Percentiles rank a stretch among this genome's conserved stretches.
Conservation (phyloP, 2,888 invertebrate species). For the Formica aserva region DNA sequence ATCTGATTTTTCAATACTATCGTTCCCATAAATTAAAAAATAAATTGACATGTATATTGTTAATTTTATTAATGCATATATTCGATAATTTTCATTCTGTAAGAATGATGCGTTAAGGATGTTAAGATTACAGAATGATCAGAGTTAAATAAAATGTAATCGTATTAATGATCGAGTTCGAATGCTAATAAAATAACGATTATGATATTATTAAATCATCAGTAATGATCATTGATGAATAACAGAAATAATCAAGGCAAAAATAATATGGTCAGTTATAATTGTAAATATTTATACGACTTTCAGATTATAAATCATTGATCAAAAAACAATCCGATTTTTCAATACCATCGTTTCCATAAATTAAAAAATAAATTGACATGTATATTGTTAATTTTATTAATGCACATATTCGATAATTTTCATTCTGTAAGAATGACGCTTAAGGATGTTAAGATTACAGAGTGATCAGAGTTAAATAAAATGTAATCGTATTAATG, state of each 20-base stretch:
- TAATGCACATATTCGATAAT: not conserved
- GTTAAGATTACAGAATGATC: not conserved
- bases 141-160: not conserved
- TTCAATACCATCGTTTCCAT: not conserved
- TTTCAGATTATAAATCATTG: not conserved
- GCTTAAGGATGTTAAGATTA: not conserved
- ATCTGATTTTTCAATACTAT: not conserved
- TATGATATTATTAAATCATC: not conserved
- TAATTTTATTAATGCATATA: not conserved
- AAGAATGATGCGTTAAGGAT: not conserved
- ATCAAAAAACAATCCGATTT: not conserved
- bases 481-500: not conserved
- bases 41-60: not conserved
- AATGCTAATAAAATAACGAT: not conserved
- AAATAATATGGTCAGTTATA: not conserved
- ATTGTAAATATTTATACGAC: not conserved
- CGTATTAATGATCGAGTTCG: not conserved
- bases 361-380: not conserved
- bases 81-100: not conserved
- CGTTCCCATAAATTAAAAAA: not conserved
- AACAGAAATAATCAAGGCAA: not conserved
- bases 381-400: not conserved
- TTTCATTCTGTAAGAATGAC: not conserved
- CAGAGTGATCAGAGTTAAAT: not conserved
- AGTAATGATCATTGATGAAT: not conserved